phyloP scores from a whole-genome alignment of 2,888 invertebrate genomes.

The Oligia latruncula region DNA sequence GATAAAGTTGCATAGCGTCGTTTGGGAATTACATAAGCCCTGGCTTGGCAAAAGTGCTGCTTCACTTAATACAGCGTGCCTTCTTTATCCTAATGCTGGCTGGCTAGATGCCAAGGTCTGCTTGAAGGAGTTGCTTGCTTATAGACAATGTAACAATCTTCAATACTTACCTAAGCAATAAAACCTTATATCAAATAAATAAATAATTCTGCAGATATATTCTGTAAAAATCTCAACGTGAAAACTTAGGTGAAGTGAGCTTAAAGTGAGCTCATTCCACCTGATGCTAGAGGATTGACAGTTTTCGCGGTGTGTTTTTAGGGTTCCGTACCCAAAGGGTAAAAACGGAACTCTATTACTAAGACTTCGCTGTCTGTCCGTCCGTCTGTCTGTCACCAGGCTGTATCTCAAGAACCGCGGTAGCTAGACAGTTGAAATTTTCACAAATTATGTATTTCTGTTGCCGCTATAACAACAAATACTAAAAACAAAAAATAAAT shows the following conservation, averaged over 20 bases:
- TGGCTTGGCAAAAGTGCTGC: background rate
- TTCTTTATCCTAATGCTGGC: slow-evolving; percentile 7
- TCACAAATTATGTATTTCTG: no score
- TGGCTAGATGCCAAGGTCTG: slow-evolving; percentile 1
- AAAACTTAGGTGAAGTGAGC: background rate
- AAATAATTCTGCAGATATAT: background rate
- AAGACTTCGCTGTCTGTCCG: no score
- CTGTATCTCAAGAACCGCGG: no score
- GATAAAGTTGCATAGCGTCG: background rate
- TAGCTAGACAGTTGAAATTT: no score
- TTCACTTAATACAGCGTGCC: background rate
- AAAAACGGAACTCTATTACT: no score
- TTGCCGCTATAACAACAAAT: no score
- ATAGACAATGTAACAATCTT: background rate
- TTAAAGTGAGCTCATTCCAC: background rate
- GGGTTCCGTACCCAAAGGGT: no score
- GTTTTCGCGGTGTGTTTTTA: background rate
- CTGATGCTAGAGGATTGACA: background rate
- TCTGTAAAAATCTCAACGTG: background rate
- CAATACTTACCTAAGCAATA: background rate
- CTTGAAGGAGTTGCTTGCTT: background rate
- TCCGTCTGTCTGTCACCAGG: no score
- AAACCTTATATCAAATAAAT: background rate
- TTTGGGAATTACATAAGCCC: slow-evolving; percentile 1
- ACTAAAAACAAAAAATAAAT: no score